Base-by-base conservation (phyloP, 2,888 invertebrate genomes). In the Leptinotarsa rubiginosa region DNA sequence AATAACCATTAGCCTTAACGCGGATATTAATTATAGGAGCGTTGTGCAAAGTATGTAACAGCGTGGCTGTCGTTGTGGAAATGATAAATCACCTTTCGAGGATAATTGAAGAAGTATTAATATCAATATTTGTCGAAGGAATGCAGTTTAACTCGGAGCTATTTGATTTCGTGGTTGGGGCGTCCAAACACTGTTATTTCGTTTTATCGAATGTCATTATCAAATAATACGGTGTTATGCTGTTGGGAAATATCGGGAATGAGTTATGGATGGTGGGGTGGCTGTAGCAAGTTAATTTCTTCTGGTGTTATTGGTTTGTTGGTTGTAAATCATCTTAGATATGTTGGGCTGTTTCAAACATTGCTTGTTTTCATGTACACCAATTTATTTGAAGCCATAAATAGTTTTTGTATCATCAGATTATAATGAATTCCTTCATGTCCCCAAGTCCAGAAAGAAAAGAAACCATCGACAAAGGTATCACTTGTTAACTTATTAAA, bases 81-180 rank as follows among this genome's bases (percentile, higher is more conserved):
- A 78, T 81, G 80, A 83, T 83, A 81, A 81, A 83, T 83, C 80
- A 78, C 76, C 71, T 54, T 56, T 22, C 52, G 76, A 73, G 74
- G 69, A 78, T 82, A 81, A 83, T 83, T 81, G 81, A 81, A 81
- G 80, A 80, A 79, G 72, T 81, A 82, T 81, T 82, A 80, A 81
- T 81, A 82, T 81, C 81, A 81, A 81, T 81, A 81, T 80, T 81
- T 78, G 78, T 77, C 76, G 74, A 76, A 76, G 79, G 81, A 82
- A 81, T 80, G 80, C 73, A 75, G 80, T 72, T 67, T 20, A 22
- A 49, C 75, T 68, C 22, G 47, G 20, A 71, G 72, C 71, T 71
- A 71, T 70, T 74, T 71, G 62, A 68, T 56, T 56, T 56, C 56
- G 56, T 56, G 56, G 56, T 4, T 56, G 4, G 20, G 25, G 22